Evolutionary conservation across 2,888 invertebrate species (phyloP).

Genomic region (Drosophila prolongata): DNA sequence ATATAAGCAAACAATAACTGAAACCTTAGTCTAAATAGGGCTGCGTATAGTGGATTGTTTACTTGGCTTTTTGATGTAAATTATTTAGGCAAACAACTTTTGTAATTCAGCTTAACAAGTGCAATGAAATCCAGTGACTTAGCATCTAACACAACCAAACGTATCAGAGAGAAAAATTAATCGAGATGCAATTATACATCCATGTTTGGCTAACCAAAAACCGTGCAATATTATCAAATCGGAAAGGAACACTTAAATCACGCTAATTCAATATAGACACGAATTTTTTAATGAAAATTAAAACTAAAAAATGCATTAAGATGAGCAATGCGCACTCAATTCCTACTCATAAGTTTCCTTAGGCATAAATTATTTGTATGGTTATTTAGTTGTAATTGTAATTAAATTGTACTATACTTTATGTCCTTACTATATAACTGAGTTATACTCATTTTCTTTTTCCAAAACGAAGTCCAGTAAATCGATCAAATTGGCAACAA

Average conservation of each 20-base stretch:
- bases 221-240: constrained; percentile 55
- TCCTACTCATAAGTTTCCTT: constrained; percentile 57
- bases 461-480: constrained; percentile 54
- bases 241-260: constrained; percentile 21
- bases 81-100: constrained; percentile 61
- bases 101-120: constrained; percentile 63
- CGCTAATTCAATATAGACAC: constrained; percentile 36
- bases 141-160: constrained; percentile 61
- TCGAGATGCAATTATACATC: constrained; percentile 42
- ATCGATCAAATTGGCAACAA: constrained; percentile 37
- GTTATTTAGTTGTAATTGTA: constrained; percentile 76
- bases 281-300: constrained; percentile 47
- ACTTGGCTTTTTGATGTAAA: constrained; percentile 66
- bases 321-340: constrained; percentile 62
- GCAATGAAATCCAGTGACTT: constrained; percentile 69
- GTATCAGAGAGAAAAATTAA: constrained; percentile 53
- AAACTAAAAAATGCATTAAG: constrained; percentile 22
- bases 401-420: constrained; percentile 63
- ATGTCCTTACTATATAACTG: constrained; percentile 50
- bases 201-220: constrained; percentile 43
- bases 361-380: constrained; percentile 58
- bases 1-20: constrained; percentile 50
- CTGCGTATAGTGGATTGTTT: constrained; percentile 57
- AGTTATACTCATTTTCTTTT: constrained; percentile 55
- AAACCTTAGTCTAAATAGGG: constrained; percentile 47